Evolutionary conservation across 2,113 vertebrate species (phyloP).

Genomic region (Tenebrosternarchus preto): DNA sequence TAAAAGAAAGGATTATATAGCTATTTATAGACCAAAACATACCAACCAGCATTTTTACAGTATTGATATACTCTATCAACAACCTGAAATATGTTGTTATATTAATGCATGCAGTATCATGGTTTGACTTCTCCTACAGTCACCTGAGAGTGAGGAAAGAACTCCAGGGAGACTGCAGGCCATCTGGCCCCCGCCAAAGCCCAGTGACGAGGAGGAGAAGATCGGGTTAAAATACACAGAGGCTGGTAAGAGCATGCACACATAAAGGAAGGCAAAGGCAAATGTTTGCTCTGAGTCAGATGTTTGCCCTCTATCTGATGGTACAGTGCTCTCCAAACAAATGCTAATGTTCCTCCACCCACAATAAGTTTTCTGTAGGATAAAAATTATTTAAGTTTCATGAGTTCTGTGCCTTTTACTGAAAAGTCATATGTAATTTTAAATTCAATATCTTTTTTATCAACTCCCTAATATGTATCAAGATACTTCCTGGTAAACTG

Average conservation of each 20-base stretch:
- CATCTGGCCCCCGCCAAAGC: conserved; percentile 90
- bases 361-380: conserved; percentile 18
- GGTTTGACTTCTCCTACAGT: conserved; percentile 57
- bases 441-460: background rate
- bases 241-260: conserved; percentile 80
- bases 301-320: conserved; percentile 42
- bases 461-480: background rate
- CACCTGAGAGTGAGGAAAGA: conserved; percentile 83
- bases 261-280: background rate
- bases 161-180: conserved; percentile 91
- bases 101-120: conserved; percentile 14
- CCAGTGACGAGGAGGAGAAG: conserved; percentile 85
- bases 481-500: background rate
- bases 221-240: conserved; percentile 96
- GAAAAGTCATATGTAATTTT: background rate
- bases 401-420: background rate
- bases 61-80: background rate
- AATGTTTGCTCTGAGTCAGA: conserved; percentile 36
- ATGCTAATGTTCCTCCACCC: conserved; percentile 41
- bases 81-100: background rate
- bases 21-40: too few species aligned
- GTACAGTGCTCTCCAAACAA: conserved; percentile 41
- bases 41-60: background rate
- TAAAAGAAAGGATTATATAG: too few species aligned
- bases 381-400: background rate